Conservation (phyloP, 2,888 invertebrate species). For the Oscheius sp. region DNA sequence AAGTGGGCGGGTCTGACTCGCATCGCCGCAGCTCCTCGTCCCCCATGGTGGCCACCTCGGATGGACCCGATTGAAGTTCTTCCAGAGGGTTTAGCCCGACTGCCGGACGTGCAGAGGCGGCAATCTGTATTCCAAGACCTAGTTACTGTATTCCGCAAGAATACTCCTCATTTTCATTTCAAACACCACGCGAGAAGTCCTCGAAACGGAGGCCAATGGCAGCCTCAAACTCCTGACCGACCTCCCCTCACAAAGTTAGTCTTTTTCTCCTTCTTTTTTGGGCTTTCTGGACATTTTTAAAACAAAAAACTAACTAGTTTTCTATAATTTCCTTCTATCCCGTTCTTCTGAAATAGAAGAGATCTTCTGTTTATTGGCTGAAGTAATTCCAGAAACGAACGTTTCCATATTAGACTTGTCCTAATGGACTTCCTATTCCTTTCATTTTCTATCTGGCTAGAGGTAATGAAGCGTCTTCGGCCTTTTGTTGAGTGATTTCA, state of each 20-base stretch:
- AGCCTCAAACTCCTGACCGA: neutral
- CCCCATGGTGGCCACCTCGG: constrained; percentile 12
- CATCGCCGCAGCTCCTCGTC: neutral
- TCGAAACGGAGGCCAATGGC: neutral
- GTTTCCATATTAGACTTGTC: too few species aligned
- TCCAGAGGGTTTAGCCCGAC: constrained; percentile 42
- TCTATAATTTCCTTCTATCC: too few species aligned
- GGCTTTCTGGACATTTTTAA: too few species aligned
- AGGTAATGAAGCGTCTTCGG: too few species aligned
- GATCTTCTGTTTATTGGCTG: too few species aligned
- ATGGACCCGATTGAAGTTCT: constrained; percentile 40
- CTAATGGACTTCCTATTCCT: too few species aligned
- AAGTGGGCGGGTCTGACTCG: constrained; percentile 10
- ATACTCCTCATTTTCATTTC: constrained; percentile 40
- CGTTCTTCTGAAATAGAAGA: too few species aligned
- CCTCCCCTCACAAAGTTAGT: neutral
- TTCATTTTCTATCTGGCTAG: too few species aligned
- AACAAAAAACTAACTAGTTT: too few species aligned
- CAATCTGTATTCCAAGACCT: constrained; percentile 66
- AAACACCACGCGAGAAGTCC: neutral
- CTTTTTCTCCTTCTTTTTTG: too few species aligned
- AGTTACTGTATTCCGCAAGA: constrained; percentile 66
- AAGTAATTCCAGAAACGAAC: too few species aligned
- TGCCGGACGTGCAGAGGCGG: constrained; percentile 54
- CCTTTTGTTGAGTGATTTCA: too few species aligned